Evolutionary conservation across 1,140 invertebrate species (phyloP).

Genomic region (Palaemon carinicauda): DNA sequence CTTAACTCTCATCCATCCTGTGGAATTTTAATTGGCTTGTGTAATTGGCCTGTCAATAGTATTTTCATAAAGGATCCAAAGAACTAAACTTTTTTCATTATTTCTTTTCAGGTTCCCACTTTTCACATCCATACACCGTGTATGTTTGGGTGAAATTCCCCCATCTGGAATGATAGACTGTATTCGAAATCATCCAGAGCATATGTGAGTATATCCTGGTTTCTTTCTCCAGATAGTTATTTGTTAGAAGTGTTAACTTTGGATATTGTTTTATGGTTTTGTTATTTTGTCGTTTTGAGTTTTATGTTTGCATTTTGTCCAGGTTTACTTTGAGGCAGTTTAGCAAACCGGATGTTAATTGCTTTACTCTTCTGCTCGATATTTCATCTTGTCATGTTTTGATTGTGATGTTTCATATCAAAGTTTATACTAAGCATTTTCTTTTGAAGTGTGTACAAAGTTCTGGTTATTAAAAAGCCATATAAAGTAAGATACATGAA

Average conservation of each 20-base stretch:
- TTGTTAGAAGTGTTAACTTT: background rate
- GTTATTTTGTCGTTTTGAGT: background rate
- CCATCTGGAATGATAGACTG: conserved; percentile 86
- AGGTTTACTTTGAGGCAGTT: no score
- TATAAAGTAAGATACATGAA: no score
- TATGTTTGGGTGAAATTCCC: conserved; percentile 84
- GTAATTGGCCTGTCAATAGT: background rate
- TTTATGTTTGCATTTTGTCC: background rate
- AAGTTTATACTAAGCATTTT: no score
- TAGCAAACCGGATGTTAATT: no score
- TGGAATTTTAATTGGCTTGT: background rate
- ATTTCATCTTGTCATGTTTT: no score
- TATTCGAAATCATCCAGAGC: conserved; percentile 94
- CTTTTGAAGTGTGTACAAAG: no score
- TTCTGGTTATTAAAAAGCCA: no score
- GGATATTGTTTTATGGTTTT: background rate
- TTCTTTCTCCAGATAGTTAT: background rate
- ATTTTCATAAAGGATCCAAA: background rate
- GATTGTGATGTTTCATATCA: no score
- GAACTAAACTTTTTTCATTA: conserved; percentile 61
- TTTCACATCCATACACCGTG: conserved; percentile 92
- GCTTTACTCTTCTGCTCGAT: no score
- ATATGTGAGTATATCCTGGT: conserved; percentile 80
- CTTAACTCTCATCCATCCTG: background rate
- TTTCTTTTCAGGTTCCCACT: conserved; percentile 83